phyloP scores from a whole-genome alignment of 2,113 vertebrate species.

The Phylloscopus trochilus region DNA sequence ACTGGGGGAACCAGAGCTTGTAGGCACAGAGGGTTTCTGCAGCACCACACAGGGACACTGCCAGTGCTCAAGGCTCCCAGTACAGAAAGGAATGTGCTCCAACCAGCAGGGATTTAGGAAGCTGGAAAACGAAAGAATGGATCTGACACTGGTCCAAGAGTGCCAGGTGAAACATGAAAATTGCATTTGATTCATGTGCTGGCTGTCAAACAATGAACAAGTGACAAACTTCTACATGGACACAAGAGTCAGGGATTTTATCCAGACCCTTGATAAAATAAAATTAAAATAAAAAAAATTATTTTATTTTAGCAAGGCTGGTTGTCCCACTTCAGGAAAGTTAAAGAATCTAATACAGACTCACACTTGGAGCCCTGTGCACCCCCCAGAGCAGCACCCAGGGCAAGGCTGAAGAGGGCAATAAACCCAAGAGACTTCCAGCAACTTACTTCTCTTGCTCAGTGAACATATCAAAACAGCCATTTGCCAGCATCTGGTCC shows the following conservation, averaged over 20 bases:
- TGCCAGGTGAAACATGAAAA: background rate
- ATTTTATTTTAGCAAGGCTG: too few species aligned
- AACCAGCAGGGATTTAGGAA: background rate
- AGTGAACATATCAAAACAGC: constrained; percentile 86
- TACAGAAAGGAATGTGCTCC: accelerated
- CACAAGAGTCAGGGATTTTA: background rate
- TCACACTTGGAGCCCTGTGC: background rate
- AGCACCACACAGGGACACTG: background rate
- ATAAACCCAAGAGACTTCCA: background rate
- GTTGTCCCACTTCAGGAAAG: background rate
- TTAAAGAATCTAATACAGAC: accelerated
- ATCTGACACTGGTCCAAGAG: background rate
- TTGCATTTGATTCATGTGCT: background rate
- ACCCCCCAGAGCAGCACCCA: background rate
- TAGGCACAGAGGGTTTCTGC: background rate
- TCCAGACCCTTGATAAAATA: background rate
- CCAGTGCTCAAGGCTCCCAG: background rate
- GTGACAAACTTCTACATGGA: background rate
- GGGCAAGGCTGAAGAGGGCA: background rate
- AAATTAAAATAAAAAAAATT: too few species aligned
- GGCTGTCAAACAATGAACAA: background rate
- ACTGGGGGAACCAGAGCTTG: background rate
- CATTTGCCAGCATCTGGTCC: constrained; percentile 86
- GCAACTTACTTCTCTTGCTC: constrained; percentile 81
- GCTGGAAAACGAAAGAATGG: background rate